Conservation (phyloP, 2,888 invertebrate genomes). For the Salticus scenicus region DNA sequence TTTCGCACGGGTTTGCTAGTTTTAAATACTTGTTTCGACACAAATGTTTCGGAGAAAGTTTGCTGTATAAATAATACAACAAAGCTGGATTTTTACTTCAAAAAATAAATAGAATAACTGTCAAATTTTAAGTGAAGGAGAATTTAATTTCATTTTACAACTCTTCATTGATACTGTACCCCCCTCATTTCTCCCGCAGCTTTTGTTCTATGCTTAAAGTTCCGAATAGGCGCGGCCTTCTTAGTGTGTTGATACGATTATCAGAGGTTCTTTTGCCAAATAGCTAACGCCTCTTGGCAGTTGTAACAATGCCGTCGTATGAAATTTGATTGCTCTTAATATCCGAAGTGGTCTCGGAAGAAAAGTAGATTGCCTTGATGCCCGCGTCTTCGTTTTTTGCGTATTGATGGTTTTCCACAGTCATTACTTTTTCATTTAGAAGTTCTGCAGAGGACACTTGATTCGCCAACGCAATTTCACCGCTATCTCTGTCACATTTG, state of each 20-base stretch:
- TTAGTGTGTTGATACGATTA: neutral
- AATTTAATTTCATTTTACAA: too few relatives aligned
- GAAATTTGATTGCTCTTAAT: neutral
- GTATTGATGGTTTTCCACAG: neutral
- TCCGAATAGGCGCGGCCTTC: neutral
- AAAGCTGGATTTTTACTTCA: too few relatives aligned
- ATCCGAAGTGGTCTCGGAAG: neutral
- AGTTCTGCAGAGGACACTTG: neutral
- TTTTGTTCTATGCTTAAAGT: too few relatives aligned
- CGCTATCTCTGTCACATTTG: neutral
- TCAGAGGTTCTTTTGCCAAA: neutral
- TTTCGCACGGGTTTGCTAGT: too few relatives aligned
- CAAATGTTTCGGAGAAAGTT: too few relatives aligned
- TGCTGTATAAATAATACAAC: too few relatives aligned
- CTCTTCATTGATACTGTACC: too few relatives aligned
- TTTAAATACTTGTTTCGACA: too few relatives aligned
- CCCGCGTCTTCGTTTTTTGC: neutral
- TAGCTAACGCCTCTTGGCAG: neutral
- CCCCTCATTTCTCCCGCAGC: too few relatives aligned
- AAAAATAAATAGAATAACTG: too few relatives aligned
- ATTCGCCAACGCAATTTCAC: neutral
- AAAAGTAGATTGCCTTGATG: constrained; percentile 22
- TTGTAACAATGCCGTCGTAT: neutral
- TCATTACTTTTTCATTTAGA: too few relatives aligned
- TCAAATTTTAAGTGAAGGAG: too few relatives aligned